Conservation (phyloP, 2,888 invertebrate species). For the Lydus trimaculatus region DNA sequence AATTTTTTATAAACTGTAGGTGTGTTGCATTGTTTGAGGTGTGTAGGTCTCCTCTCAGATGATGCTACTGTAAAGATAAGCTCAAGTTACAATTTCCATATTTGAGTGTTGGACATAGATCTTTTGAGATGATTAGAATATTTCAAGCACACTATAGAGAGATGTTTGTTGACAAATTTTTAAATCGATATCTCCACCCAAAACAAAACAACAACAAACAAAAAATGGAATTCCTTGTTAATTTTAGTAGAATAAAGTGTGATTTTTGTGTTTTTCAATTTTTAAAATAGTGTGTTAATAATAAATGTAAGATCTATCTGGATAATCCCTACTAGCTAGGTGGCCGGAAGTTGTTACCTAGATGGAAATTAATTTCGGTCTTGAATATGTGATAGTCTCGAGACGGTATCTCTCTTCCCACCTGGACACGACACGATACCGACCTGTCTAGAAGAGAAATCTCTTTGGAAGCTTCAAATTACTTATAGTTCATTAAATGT, state of each 20-base stretch:
- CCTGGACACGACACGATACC: constrained; percentile 11
- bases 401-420: constrained; percentile 8
- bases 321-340: constrained; percentile 32
- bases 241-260: too few species aligned
- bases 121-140: constrained; percentile 16
- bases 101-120: constrained; percentile 33
- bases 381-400: constrained; percentile 5
- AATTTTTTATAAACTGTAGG: constrained; percentile 18
- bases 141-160: background rate
- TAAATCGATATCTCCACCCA: background rate
- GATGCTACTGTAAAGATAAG: constrained; percentile 47
- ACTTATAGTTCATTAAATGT: constrained; percentile 7
- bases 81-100: constrained; percentile 48
- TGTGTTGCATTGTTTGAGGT: constrained; percentile 13
- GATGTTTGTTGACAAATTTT: background rate
- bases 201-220: background rate
- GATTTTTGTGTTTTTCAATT: too few species aligned
- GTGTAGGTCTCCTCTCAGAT: constrained; percentile 22
- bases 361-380: constrained; percentile 21
- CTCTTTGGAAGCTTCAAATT: constrained; percentile 10
- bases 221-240: background rate
- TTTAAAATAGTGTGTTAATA: too few species aligned
- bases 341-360: constrained; percentile 39
- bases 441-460: constrained; percentile 11
- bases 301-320: constrained; percentile 17